phyloP scores from a whole-genome alignment of 2,888 invertebrate species.

The Beris chalybata region DNA sequence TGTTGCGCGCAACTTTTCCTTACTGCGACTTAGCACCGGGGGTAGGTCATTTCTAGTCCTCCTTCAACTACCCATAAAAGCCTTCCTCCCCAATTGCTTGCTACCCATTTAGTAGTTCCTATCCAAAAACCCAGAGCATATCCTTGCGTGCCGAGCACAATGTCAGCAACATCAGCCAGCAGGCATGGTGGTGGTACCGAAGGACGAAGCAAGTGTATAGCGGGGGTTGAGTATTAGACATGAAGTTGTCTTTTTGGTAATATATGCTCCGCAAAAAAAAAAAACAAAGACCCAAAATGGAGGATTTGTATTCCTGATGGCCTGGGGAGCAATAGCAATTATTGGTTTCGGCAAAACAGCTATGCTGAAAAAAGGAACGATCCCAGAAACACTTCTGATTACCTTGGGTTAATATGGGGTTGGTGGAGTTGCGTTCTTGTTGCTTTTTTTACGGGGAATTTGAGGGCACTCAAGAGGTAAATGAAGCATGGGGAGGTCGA shows the following conservation, averaged over 20 bases:
- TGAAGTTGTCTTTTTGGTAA: conserved; percentile 15
- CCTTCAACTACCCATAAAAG: too few relatives aligned
- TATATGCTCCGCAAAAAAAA: neutral
- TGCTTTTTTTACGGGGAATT: neutral
- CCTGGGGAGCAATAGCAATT: conserved; percentile 28
- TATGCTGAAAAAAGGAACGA: neutral
- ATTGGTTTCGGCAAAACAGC: conserved; percentile 14
- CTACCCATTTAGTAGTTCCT: too few relatives aligned
- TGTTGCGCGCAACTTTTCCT: conserved; percentile 25
- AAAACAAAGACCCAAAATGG: neutral
- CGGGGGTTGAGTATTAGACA: too few relatives aligned
- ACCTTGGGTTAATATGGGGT: conserved; percentile 8
- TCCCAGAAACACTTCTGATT: neutral
- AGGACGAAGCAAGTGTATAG: too few relatives aligned
- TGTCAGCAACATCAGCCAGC: too few relatives aligned
- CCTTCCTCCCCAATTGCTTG: too few relatives aligned
- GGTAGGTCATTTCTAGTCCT: too few relatives aligned
- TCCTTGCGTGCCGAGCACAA: too few relatives aligned
- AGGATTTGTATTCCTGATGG: conserved; percentile 16
- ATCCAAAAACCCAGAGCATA: too few relatives aligned
- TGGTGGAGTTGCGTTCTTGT: neutral
- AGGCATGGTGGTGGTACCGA: too few relatives aligned
- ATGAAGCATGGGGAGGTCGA: neutral
- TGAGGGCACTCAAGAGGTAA: neutral
- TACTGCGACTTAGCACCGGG: too few relatives aligned